These are phyloP conservation scores for Heliocidaris erythrogramma DNA, from an alignment of 35 echinoderm and acorn worm species.

Conservation along the genomic window DNA sequence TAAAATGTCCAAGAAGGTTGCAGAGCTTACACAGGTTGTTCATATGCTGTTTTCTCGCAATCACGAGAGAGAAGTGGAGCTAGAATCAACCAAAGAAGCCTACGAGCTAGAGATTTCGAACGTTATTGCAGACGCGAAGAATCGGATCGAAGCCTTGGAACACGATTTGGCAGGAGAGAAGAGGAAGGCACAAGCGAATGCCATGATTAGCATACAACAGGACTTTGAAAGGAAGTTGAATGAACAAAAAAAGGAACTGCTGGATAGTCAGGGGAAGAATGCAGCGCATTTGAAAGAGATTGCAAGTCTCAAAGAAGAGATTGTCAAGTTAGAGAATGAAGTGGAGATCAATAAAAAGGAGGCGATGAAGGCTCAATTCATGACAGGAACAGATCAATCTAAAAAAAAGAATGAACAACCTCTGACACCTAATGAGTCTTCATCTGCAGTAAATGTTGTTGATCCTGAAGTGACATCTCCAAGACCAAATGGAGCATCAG, in stretches of 20 bases:
- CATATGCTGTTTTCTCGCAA: slow-evolving; percentile 96
- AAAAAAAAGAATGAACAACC: not conserved
- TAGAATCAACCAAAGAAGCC: slow-evolving; percentile 65
- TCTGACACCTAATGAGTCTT: not conserved
- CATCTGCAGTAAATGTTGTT: not conserved
- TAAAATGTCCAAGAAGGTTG: slow-evolving; percentile 96
- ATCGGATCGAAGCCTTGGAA: slow-evolving; percentile 56
- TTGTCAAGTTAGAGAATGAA: slow-evolving; percentile 38
- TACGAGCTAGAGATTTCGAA: slow-evolving; percentile 85
- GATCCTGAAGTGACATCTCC: not conserved
- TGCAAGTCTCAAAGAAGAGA: slow-evolving; percentile 40
- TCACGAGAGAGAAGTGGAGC: slow-evolving; percentile 88
- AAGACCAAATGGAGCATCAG: not conserved
- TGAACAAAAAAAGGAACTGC: slow-evolving; percentile 39
- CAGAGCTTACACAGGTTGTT: slow-evolving; percentile 93
- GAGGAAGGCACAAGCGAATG: slow-evolving; percentile 33
- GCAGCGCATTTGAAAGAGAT: slow-evolving; percentile 30
- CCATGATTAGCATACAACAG: not conserved
- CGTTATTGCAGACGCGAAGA: slow-evolving; percentile 66
- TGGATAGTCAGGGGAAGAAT: slow-evolving; percentile 6
- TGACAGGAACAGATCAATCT: not conserved
- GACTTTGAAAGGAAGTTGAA: slow-evolving; percentile 40
- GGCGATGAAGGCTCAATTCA: not conserved
- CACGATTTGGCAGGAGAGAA: slow-evolving; percentile 51
- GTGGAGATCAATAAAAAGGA: slow-evolving; percentile 20